Evolutionary conservation across 1,140 invertebrate genomes (phyloP), one percentile per base, ranked within the genome.

Genomic region (Drosophila repletoides): DNA sequence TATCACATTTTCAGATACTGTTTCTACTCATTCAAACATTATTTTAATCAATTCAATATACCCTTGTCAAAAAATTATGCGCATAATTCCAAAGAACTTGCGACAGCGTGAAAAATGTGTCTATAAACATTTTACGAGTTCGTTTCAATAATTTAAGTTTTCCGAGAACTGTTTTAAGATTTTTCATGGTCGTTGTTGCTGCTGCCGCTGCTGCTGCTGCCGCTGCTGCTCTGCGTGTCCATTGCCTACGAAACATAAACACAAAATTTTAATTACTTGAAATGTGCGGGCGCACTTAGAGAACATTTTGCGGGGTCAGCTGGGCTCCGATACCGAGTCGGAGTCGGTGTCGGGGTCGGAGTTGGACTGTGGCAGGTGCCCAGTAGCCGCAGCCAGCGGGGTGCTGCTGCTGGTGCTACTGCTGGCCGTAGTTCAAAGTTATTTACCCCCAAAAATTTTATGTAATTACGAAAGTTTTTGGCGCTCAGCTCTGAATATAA

Each of bases 381-480:
- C 79, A 72, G 79, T 53, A 65, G 72, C 52, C 56, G 14, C 46
- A 66, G 55, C 51, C 61, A 34, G 67, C 56, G 56, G 64, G 53
- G 6, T 19, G 22, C 10, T 45, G 14, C 14, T 45, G 12, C 38
- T 41, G 38, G 17, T 41, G 10, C 10, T 10, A 14, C 22, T 48
- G 45, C 17, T 40, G 70, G 21, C 69, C 59, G 53, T 77, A 74
- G 80, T 72, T 80, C 68, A 86, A 86, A 86, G 75, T 73, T 86
- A 86, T 86, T 86, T 80, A 80, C 53, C 79, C 79, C 72, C 80
- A 86, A 86, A 80, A 86, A 86, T 86, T 56, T 72, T 86, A 80
- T 86, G 72, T 86, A 86, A 86, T 86, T 86, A 86, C 80, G 67
- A 86, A 86, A 86, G 72, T 86, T 86, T 83, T 86, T 86, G 75